Evolutionary conservation across 2,888 invertebrate genomes (phyloP).

Genomic region (Zaprionus bogoriensis): DNA sequence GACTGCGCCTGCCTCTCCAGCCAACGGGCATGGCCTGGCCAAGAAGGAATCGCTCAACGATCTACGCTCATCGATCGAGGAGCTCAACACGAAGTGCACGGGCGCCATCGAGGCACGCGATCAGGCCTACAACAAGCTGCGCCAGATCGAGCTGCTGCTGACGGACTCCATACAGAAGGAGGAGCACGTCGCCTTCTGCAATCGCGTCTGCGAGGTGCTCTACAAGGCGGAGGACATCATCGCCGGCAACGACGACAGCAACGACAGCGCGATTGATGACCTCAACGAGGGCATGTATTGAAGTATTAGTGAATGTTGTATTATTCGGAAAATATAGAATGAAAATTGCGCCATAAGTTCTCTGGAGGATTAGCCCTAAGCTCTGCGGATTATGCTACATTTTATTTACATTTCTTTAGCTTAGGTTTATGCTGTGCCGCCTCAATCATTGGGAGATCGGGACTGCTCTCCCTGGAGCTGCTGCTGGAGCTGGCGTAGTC

Average conservation of each 20-base stretch:
- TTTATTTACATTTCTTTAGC: background rate
- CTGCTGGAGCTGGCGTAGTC: background rate
- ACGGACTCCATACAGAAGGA: constrained; percentile 53
- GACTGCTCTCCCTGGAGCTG: background rate
- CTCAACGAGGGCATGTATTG: background rate
- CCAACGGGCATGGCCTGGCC: no score
- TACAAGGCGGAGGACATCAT: constrained; percentile 39
- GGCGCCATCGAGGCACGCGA: constrained; percentile 46
- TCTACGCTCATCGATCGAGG: constrained; percentile 6
- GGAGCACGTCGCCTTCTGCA: constrained; percentile 58
- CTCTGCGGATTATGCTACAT: no score
- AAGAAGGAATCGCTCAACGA: constrained; percentile 23
- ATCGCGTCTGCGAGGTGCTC: constrained; percentile 59
- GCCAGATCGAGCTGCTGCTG: constrained; percentile 66
- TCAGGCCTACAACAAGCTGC: constrained; percentile 68
- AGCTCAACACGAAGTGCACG: constrained; percentile 5
- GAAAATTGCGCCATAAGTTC: no score
- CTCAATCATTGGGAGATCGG: background rate
- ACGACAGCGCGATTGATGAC: background rate
- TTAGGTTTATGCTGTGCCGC: no score
- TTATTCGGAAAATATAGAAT: background rate
- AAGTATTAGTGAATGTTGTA: background rate
- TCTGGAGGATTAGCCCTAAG: no score
- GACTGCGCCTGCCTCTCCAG: no score
- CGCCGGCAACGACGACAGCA: background rate